A percentile compares a stretch with the other conserved stretches of the same genome.
phyloP scores from a whole-genome alignment of 2,888 invertebrate genomes.

The Cacoxenus indagator region DNA sequence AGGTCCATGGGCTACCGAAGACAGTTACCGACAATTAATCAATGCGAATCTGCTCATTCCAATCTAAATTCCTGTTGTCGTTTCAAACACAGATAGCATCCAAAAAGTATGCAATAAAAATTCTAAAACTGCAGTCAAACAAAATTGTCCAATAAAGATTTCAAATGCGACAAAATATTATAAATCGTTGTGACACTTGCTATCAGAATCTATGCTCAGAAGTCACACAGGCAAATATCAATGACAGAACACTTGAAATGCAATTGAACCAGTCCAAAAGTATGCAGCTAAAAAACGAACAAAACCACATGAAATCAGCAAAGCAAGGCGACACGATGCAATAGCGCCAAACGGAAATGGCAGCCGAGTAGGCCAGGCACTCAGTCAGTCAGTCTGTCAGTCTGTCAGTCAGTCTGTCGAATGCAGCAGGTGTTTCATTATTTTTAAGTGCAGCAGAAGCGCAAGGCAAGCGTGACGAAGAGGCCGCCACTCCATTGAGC shows the following conservation, averaged over 20 bases:
- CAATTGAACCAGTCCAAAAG: constrained; percentile 5
- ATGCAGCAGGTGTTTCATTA: constrained; percentile 23
- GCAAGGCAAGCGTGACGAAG: neutral
- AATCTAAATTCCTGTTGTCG: no score
- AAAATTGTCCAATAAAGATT: constrained; percentile 10
- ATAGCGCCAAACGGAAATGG: neutral
- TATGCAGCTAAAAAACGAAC: neutral
- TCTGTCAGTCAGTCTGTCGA: neutral
- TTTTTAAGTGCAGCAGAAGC: neutral
- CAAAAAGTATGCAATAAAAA: constrained; percentile 36
- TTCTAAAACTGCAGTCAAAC: constrained; percentile 17
- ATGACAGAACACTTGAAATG: constrained; percentile 14
- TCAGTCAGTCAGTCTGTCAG: neutral
- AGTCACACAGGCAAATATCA: neutral
- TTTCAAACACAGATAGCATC: constrained; percentile 21
- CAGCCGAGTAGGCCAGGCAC: neutral
- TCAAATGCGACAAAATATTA: neutral
- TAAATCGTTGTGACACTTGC: neutral
- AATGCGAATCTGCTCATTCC: no score
- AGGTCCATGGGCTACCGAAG: no score
- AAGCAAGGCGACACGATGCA: neutral
- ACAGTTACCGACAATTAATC: no score
- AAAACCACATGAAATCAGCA: neutral
- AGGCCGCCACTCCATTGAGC: neutral
- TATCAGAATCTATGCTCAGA: neutral